Conservation (phyloP, 2,888 invertebrate species). For the Hymenopus coronatus region DNA sequence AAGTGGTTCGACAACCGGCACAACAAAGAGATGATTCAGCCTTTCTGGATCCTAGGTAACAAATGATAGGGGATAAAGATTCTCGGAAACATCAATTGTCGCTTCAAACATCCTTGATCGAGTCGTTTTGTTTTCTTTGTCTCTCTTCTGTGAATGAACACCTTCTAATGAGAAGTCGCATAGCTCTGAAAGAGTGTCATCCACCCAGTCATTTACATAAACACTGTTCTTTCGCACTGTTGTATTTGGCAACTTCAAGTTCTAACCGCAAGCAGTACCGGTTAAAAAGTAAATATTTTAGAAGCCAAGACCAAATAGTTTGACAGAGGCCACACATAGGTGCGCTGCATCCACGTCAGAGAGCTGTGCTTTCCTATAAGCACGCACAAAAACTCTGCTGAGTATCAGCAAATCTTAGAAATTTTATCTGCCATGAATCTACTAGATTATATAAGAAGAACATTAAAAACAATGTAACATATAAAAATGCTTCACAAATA, state of each 20-base stretch:
- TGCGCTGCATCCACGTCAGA: no score
- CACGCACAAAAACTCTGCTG: no score
- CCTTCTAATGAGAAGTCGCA: not conserved
- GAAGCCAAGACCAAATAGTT: not conserved
- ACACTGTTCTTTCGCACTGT: not conserved
- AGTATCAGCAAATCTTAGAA: no score
- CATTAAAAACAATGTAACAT: no score
- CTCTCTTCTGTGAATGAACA: not conserved
- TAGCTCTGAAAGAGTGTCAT: not conserved
- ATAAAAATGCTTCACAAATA: no score
- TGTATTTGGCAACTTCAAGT: not conserved
- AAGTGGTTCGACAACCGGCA: not conserved
- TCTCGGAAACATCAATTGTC: not conserved
- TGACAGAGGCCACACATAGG: no score
- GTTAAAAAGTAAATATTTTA: not conserved
- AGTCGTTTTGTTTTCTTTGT: not conserved
- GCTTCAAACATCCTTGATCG: not conserved
- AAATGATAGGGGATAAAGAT: not conserved
- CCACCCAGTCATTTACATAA: not conserved
- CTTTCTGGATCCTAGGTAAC: not conserved
- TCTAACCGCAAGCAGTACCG: not conserved
- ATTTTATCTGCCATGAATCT: no score
- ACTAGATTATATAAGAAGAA: no score
- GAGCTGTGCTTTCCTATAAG: no score
- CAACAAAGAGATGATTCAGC: not conserved